phyloP scores from a whole-genome alignment of 2,797 vertebrate species.

The Urosaurus nigricauda region DNA sequence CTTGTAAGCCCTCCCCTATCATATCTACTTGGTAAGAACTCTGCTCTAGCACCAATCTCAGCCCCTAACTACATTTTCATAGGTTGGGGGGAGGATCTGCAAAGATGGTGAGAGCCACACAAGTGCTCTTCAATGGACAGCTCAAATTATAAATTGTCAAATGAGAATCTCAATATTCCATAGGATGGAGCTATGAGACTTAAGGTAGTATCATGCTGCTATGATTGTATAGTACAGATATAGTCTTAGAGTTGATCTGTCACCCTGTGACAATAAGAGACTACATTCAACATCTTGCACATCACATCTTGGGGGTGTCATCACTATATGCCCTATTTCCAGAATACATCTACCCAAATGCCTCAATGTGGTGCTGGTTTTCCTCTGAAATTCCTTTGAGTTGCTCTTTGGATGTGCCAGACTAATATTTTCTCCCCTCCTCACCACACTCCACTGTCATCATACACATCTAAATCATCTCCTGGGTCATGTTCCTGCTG shows the following conservation, averaged over 20 bases:
- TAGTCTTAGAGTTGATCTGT: background rate
- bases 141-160: too few species aligned
- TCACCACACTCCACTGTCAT: slow-evolving; percentile 33
- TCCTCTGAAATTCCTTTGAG: slow-evolving; percentile 36
- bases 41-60: background rate
- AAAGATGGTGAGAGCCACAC: background rate
- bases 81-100: background rate
- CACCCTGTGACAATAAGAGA: background rate
- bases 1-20: background rate
- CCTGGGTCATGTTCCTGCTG: slow-evolving; percentile 61
- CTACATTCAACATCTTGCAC: background rate
- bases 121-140: too few species aligned
- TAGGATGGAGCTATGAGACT: background rate
- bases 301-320: background rate
- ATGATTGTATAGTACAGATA: too few species aligned
- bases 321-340: background rate
- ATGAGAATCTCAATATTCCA: too few species aligned
- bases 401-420: slow-evolving; percentile 49
- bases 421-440: slow-evolving; percentile 42
- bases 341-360: background rate
- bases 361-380: background rate
- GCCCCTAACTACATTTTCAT: background rate
- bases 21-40: too few species aligned
- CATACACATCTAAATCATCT: slow-evolving; percentile 69
- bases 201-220: background rate